Base-by-base conservation (phyloP, 2,797 vertebrate species). In the Oreortyx pictus region DNA sequence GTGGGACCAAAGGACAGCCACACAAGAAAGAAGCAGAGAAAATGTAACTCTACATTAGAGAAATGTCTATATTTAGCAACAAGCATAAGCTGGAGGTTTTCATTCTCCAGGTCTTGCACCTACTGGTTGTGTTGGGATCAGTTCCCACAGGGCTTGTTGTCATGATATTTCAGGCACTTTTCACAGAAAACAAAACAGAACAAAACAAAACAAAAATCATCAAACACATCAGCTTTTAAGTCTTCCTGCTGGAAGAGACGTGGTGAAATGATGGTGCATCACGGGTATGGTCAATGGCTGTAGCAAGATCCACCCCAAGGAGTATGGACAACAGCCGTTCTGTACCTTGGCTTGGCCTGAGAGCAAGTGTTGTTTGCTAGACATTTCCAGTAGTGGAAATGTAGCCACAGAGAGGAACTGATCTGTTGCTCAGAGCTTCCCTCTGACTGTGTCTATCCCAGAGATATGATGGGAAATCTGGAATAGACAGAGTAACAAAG, bases 291-390 rank as follows among this genome's bases (percentile, higher is more conserved):
- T 57, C 65, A 29, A 12, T 39, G 50, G 49, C 61, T 80, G 39
- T 17, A 46, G 37, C 54, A 65, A 50, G 17, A 84, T 23, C 19
- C 56, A 71, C 17, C 57, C n/a, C 43, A 70, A 57, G 37, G 11
- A 54, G 9, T 10, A 24, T n/a, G 12, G 19, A 14, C 16, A 37
- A 5, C 6, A 27, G 23, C 10, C 4, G 54, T 8, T 23, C 29
- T 0, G 0, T 9, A 50, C 3, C 6, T 15, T 37, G 10, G 6
- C 33, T 46, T 54, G 44, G 25, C 35, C 39, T 60, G n/a, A 46
- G 57, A 83, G 29, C 13, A 80, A 92, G 29, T 20, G 43, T 22
- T 65, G 24, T 9, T 37, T 7, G 46, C 41, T 50, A 44, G 20
- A 60, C 23, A 57, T 22, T 22, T 79, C 56, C 11, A 57, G 33